Base-by-base conservation (phyloP, 1,140 invertebrate species). In the Drosophila pectinifera region DNA sequence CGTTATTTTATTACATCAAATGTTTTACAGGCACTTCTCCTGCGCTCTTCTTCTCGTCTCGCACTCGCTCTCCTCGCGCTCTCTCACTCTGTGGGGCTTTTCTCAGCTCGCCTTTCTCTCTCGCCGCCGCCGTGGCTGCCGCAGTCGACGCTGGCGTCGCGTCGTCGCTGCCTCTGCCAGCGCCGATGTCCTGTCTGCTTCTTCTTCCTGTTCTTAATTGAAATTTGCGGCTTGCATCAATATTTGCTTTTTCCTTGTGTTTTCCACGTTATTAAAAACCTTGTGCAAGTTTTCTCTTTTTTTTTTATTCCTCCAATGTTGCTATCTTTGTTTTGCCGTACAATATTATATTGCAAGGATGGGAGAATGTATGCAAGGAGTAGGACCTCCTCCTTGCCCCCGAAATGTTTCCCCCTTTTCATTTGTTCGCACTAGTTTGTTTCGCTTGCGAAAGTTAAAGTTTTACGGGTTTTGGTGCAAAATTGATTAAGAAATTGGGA, bases 211-310 rank as follows among this genome's bases (percentile, higher is more conserved):
- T 83, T 84, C 90, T 91, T 91, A 91, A 91, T 91, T 91, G 90
- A 91, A 91, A 91, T 91, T 91, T 91, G 90, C 85, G 90, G 89
- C 90, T 75, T 91, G 85, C 88, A 91, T 91, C 88, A 91, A 91
- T 91, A 91, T 91, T 91, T 91, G 88, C 82, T 80, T 88, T 91
- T 91, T 91, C 90, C 88, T 91, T 90, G 86, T 90, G 75, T 81
- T 90, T 86, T 91, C 78, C 88, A 91, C 88, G 83, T 91, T 91
- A 91, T 91, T 91, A 91, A 91, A 91, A 91, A 91, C 85, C 85
- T 83, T 83, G 84, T 84, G 72, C 80, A 88, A 89, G 77, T 77
- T 89, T 89, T 84, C 76, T 34, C 68, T 76, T 39, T 73, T 68
- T 61, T 86, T 80, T 73, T 63, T 78, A 7, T 42, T 42, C 10